Evolutionary conservation across 2,888 invertebrate genomes (phyloP).

Genomic region (Yponomeuta cagnagella): DNA sequence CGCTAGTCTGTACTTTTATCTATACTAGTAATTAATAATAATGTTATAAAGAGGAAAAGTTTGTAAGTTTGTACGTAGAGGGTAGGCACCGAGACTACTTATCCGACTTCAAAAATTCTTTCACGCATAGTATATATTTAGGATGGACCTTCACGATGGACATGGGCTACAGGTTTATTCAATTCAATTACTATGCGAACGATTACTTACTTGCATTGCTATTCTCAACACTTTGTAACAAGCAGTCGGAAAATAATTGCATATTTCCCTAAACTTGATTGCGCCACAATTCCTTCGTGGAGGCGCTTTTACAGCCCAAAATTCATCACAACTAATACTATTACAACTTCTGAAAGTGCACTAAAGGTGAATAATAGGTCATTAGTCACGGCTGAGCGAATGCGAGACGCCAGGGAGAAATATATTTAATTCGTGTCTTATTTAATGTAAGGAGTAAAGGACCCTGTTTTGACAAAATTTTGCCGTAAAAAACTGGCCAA

Average conservation of each 20-base stretch:
- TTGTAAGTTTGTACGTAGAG: no score
- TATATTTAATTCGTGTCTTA: not conserved
- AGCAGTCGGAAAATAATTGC: slow-evolving; percentile 28
- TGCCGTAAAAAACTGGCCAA: not conserved
- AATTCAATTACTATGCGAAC: no score
- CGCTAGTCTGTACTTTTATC: no score
- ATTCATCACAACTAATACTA: slow-evolving; percentile 43
- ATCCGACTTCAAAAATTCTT: no score
- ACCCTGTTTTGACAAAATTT: slow-evolving; percentile 4
- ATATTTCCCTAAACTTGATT: slow-evolving; percentile 22
- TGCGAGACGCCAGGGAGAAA: not conserved
- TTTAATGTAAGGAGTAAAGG: not conserved
- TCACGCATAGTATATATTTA: no score
- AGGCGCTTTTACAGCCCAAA: slow-evolving; percentile 39
- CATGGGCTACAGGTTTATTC: no score
- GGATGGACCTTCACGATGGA: no score
- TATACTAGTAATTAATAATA: no score
- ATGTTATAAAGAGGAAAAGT: no score
- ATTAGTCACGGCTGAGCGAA: slow-evolving; percentile 35
- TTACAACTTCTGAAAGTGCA: slow-evolving; percentile 55
- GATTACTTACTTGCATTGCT: no score
- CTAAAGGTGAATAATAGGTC: slow-evolving; percentile 47
- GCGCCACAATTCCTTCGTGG: not conserved
- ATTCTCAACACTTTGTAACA: slow-evolving; percentile 16
- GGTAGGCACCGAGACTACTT: no score